These are phyloP conservation scores for Dastarcus helophoroides DNA, from an alignment of 2,888 invertebrate genomes.

Conservation along the genomic window DNA sequence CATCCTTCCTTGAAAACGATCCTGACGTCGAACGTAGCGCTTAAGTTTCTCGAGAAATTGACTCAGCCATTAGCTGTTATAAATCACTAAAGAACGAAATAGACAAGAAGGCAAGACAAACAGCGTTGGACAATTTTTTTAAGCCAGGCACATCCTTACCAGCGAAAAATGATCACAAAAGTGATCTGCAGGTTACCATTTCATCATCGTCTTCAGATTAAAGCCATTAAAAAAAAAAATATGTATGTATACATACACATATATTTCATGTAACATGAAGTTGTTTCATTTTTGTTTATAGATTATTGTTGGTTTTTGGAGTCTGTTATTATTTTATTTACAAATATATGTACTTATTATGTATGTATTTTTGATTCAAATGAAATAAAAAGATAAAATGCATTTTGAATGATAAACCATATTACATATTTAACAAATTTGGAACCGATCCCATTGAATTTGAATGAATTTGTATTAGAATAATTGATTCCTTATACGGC, in stretches of 20 bases:
- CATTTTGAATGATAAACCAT: slow-evolving; percentile 10
- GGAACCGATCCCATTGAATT: slow-evolving; percentile 13
- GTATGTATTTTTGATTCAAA: slow-evolving; percentile 11
- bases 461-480: slow-evolving; percentile 12
- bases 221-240: slow-evolving; percentile 10
- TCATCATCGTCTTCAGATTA: slow-evolving; percentile 12
- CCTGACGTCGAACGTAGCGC: slow-evolving; percentile 14
- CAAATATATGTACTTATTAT: slow-evolving; percentile 1
- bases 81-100: slow-evolving; percentile 15
- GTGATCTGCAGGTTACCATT: slow-evolving; percentile 14
- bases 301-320: slow-evolving; percentile 6
- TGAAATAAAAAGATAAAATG: slow-evolving; percentile 12
- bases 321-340: no score
- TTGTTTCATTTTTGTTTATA: slow-evolving; percentile 11
- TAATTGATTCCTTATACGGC: slow-evolving; percentile 5
- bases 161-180: slow-evolving; percentile 12
- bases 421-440: slow-evolving; percentile 13
- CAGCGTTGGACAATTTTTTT: slow-evolving; percentile 15
- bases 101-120: slow-evolving; percentile 16
- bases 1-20: slow-evolving; percentile 16
- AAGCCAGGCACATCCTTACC: slow-evolving; percentile 10
- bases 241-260: slow-evolving; percentile 10
- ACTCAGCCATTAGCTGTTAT: slow-evolving; percentile 18
- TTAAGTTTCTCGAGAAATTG: slow-evolving; percentile 16
- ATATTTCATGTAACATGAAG: slow-evolving; percentile 9